phyloP scores from a whole-genome alignment of 2,888 invertebrate species.

The Harmothoe impar region DNA sequence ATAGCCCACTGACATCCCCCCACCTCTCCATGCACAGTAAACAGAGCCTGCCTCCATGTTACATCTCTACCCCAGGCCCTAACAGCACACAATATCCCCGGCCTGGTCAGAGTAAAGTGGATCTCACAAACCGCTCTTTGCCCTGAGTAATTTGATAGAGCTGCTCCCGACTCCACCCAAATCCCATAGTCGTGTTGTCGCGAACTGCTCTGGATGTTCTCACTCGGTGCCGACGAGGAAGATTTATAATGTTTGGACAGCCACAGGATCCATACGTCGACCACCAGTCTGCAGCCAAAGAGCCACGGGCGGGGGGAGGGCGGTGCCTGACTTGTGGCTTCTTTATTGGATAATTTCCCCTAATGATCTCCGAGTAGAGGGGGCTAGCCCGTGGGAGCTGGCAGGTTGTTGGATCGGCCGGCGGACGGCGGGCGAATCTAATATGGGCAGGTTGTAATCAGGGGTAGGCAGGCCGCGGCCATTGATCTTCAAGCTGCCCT shows the following conservation, averaged over 20 bases:
- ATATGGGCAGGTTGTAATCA: constrained; percentile 60
- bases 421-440: constrained; percentile 42
- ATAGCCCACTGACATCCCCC: too few relatives aligned
- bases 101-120: constrained; percentile 24
- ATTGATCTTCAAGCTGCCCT: constrained; percentile 34
- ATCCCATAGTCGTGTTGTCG: constrained; percentile 42
- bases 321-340: not conserved
- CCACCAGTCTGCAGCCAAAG: not conserved
- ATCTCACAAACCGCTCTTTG: constrained; percentile 39
- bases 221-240: not conserved
- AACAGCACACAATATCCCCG: not conserved
- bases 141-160: constrained; percentile 40
- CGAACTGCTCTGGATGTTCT: not conserved
- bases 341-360: constrained; percentile 50
- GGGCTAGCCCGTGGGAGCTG: constrained; percentile 5
- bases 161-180: constrained; percentile 26
- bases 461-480: constrained; percentile 33
- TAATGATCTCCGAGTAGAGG: constrained; percentile 34
- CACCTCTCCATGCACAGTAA: too few relatives aligned
- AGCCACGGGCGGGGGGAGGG: not conserved
- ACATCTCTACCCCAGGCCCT: not conserved
- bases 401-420: constrained; percentile 25
- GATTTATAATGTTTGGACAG: constrained; percentile 45
- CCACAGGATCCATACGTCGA: constrained; percentile 21
- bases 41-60: too few relatives aligned